A percentile compares a stretch with the other conserved stretches of the same genome.
Evolutionary conservation across 2,797 vertebrate genomes (phyloP).

Genomic region (Dryobates pubescens): DNA sequence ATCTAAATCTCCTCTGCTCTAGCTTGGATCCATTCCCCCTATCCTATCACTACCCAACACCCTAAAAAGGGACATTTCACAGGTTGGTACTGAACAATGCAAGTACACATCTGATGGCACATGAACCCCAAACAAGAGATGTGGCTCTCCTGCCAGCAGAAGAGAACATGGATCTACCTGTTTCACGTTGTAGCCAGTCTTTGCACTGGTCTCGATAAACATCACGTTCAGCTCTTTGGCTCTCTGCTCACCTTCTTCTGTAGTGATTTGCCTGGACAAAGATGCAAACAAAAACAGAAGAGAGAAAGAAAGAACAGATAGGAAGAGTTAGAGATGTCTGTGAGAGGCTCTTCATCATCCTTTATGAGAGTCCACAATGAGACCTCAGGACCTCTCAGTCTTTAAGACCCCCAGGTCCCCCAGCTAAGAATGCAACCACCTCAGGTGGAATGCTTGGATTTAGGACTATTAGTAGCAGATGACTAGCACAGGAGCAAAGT

Average conservation of each 20-base stretch:
- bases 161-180: conserved; percentile 80
- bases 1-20: too few species aligned
- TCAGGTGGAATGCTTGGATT: neutral
- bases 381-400: neutral
- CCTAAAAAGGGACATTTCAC: neutral
- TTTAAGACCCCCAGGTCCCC: neutral
- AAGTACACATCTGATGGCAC: neutral
- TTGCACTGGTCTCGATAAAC: conserved; percentile 98
- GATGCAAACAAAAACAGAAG: conserved; percentile 1
- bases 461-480: neutral
- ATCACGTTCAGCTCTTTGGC: conserved; percentile 98
- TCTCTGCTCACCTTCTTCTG: conserved; percentile 95
- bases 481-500: neutral
- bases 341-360: neutral
- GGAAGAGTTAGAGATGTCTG: conserved; percentile 11
- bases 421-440: neutral
- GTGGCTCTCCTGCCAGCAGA: neutral
- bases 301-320: conserved; percentile 28
- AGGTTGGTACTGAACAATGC: neutral
- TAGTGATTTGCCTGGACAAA: conserved; percentile 90
- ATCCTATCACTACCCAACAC: too few species aligned
- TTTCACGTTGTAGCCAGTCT: conserved; percentile 98
- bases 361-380: neutral
- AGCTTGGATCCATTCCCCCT: too few species aligned
- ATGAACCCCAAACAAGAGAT: neutral